Conservation (phyloP, 2,888 invertebrate genomes). For the Campaea margaritaria region DNA sequence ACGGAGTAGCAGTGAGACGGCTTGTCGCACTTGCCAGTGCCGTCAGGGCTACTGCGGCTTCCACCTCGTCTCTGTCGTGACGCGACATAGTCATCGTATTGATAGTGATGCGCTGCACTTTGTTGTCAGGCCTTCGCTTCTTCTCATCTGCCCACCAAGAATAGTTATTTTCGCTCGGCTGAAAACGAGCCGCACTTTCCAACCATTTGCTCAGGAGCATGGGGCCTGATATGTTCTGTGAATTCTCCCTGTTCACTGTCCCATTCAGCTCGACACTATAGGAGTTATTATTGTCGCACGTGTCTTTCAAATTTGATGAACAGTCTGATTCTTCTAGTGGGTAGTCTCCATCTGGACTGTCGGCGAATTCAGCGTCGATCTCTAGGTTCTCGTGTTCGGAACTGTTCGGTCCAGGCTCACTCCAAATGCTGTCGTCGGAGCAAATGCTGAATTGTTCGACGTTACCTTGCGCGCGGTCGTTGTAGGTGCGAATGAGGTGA, state of each 20-base stretch:
- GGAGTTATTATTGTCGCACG: slow-evolving; percentile 71
- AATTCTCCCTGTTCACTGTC: slow-evolving; percentile 42
- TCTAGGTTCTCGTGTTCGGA: slow-evolving; percentile 59
- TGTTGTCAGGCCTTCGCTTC: slow-evolving; percentile 63
- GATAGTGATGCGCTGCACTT: slow-evolving; percentile 57
- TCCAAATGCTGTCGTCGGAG: slow-evolving; percentile 92
- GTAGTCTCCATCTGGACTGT: slow-evolving; percentile 64
- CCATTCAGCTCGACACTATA: slow-evolving; percentile 50
- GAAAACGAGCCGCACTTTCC: slow-evolving; percentile 90
- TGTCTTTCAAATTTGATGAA: slow-evolving; percentile 64
- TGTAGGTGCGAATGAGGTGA: slow-evolving; percentile 89
- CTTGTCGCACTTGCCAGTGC: slow-evolving; percentile 84
- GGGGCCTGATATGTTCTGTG: slow-evolving; percentile 78
- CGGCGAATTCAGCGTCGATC: slow-evolving; percentile 56
- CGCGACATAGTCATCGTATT: slow-evolving; percentile 57
- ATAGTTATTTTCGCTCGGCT: slow-evolving; percentile 89
- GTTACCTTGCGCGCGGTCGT: slow-evolving; percentile 90
- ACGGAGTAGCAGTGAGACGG: slow-evolving; percentile 58
- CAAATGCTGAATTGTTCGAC: slow-evolving; percentile 92
- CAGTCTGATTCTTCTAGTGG: slow-evolving; percentile 67
- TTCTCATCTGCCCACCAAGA: slow-evolving; percentile 86
- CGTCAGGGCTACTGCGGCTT: slow-evolving; percentile 91
- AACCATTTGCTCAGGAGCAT: slow-evolving; percentile 90
- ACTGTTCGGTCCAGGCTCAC: slow-evolving; percentile 83
- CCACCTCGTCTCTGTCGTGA: slow-evolving; percentile 90